Conservation (phyloP, 2,888 invertebrate genomes). For the Eupithecia tripunctaria region DNA sequence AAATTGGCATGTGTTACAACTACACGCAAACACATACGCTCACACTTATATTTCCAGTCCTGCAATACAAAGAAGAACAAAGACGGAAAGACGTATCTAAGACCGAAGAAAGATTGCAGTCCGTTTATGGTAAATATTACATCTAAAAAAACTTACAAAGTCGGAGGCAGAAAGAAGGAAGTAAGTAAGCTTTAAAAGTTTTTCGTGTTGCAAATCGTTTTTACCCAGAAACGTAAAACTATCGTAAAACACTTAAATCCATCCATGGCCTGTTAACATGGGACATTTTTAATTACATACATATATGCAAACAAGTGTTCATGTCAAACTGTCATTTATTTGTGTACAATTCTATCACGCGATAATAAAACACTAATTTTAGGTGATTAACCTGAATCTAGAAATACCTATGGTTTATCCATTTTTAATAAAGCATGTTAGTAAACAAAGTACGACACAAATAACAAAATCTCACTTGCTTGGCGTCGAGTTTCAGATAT, state of each 20-base stretch:
- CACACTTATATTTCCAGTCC: no score
- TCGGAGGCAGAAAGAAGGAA: neutral
- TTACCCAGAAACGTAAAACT: slow-evolving; percentile 6
- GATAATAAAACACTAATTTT: slow-evolving; percentile 11
- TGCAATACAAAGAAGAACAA: no score
- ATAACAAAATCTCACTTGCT: no score
- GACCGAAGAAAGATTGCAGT: no score
- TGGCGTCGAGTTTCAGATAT: no score
- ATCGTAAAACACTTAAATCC: neutral
- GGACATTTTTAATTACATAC: slow-evolving; percentile 6
- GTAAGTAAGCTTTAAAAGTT: neutral
- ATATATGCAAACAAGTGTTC: slow-evolving; percentile 12
- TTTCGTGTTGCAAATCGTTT: neutral
- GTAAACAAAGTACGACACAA: no score
- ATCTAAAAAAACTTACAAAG: neutral
- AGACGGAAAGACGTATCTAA: no score
- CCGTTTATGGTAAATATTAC: no score
- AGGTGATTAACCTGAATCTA: slow-evolving; percentile 7
- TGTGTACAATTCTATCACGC: slow-evolving; percentile 8
- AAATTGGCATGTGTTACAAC: no score
- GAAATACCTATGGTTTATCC: neutral
- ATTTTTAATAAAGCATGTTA: no score
- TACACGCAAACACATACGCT: no score
- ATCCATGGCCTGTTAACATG: slow-evolving; percentile 5
- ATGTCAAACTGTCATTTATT: slow-evolving; percentile 8